These are phyloP conservation scores for Saiga tatarica DNA, from an alignment of 2,113 vertebrate species.

Conservation along the genomic window DNA sequence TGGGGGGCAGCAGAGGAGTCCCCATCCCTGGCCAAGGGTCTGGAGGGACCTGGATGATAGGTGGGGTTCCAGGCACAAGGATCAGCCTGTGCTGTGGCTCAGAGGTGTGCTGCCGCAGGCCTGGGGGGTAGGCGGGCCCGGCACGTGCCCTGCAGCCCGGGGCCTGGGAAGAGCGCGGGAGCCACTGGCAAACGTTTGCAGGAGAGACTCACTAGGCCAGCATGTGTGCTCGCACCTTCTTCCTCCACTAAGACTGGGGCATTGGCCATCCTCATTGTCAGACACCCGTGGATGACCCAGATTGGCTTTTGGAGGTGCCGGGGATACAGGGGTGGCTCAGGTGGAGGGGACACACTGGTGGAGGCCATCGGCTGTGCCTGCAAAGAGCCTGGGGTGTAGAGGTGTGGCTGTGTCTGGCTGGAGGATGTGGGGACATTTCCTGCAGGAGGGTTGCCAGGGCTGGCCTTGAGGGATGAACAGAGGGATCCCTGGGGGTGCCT, in stretches of 20 bases:
- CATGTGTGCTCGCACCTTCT: not conserved
- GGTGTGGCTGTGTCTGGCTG: not conserved
- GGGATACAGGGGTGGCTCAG: not conserved
- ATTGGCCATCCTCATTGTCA: not conserved
- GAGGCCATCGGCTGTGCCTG: not conserved
- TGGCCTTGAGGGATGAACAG: not conserved
- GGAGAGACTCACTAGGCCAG: not conserved
- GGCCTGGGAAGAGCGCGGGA: not conserved
- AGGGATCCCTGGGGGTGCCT: not conserved
- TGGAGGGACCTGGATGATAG: not conserved
- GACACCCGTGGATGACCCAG: not conserved
- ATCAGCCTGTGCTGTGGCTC: not conserved
- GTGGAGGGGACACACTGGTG: not conserved
- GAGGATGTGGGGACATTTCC: not conserved
- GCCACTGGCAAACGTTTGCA: fast-evolving
- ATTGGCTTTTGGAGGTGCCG: not conserved
- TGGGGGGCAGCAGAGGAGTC: not conserved
- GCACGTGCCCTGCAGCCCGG: fast-evolving
- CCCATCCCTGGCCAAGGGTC: not conserved
- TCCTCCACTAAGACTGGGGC: not conserved
- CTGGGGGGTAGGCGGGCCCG: not conserved
- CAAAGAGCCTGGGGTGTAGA: not conserved
- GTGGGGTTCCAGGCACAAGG: not conserved
- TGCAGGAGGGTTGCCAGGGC: not conserved
- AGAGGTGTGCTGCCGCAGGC: not conserved